These are phyloP conservation scores for Cotesia congregata DNA, from an alignment of 2,888 invertebrate species.

Conservation along the genomic window DNA sequence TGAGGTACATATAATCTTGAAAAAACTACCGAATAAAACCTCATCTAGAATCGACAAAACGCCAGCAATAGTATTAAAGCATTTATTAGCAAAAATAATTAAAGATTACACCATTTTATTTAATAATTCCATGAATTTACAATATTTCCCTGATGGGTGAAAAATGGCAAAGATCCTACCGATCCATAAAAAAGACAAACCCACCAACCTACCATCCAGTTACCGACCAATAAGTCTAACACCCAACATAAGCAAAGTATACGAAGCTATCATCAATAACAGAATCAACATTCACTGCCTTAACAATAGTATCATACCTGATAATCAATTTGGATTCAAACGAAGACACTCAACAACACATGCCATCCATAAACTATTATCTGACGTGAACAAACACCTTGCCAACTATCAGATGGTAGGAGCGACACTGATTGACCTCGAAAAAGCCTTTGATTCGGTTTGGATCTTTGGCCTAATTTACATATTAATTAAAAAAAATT, in stretches of 20 bases:
- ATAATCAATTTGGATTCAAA: constrained; percentile 53
- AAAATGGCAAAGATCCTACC: constrained; percentile 51
- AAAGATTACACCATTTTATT: constrained; percentile 32
- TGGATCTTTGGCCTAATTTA: constrained; percentile 32
- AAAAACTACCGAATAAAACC: constrained; percentile 40
- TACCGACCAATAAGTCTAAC: constrained; percentile 53
- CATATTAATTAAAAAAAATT: constrained; percentile 28
- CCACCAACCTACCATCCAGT: constrained; percentile 34
- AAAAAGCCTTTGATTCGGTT: constrained; percentile 36
- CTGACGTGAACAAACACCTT: constrained; percentile 7
- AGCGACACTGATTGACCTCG: constrained; percentile 33
- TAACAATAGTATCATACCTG: constrained; percentile 45
- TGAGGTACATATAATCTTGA: constrained; percentile 17
- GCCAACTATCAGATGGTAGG: constrained; percentile 11
- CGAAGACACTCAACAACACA: constrained; percentile 29
- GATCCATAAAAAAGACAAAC: constrained; percentile 47
- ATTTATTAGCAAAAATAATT: constrained; percentile 30
- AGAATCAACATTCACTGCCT: constrained; percentile 33
- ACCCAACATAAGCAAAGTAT: constrained; percentile 53
- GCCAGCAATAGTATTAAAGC: constrained; percentile 39
- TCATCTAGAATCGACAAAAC: constrained; percentile 39
- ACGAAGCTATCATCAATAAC: constrained; percentile 50
- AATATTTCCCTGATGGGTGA: constrained; percentile 53
- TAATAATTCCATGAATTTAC: constrained; percentile 51
- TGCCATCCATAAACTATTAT: constrained; percentile 30